A percentile compares a stretch with the other conserved stretches of the same genome.
Evolutionary conservation across 2,797 vertebrate species (phyloP).

Genomic region (Hyperoplus immaculatus): DNA sequence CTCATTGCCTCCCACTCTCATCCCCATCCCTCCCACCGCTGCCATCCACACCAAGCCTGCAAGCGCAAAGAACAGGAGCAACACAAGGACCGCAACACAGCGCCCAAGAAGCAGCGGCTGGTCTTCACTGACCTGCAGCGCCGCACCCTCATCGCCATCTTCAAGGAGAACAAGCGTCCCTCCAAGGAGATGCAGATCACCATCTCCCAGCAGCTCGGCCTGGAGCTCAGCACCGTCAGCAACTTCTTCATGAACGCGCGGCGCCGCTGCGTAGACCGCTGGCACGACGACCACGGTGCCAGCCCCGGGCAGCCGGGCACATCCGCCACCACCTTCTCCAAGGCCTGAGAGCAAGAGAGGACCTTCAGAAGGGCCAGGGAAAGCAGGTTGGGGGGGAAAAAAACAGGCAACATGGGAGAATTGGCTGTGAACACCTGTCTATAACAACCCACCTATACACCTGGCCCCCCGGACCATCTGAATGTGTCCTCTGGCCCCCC

Average conservation of each 20-base stretch:
- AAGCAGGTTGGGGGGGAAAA: slow-evolving; percentile 51
- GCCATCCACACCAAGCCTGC: slow-evolving; percentile 89
- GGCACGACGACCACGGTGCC: slow-evolving; percentile 93
- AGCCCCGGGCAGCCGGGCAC: slow-evolving; percentile 90
- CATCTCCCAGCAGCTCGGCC: slow-evolving; percentile 98
- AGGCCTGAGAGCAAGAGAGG: slow-evolving; percentile 89
- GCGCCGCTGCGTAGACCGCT: slow-evolving; percentile 96
- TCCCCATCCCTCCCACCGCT: slow-evolving; percentile 73
- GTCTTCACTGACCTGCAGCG: slow-evolving; percentile 99
- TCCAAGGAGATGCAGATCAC: slow-evolving; percentile 99
- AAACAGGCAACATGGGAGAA: slow-evolving; percentile 54
- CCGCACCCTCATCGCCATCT: slow-evolving; percentile 98
- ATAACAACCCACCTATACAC: slow-evolving; percentile 41
- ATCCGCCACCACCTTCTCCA: slow-evolving; percentile 95
- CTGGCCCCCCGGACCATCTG: slow-evolving; percentile 66
- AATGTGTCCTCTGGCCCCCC: slow-evolving; percentile 66
- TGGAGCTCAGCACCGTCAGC: slow-evolving; percentile 99
- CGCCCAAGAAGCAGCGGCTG: slow-evolving; percentile 97
- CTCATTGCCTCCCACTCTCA: slow-evolving; percentile 81
- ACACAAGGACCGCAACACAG: slow-evolving; percentile 94
- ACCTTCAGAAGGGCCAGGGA: slow-evolving; percentile 58
- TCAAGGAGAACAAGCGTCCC: slow-evolving; percentile 99
- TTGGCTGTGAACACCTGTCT: slow-evolving; percentile 63
- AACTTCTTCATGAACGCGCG: slow-evolving; percentile 99
- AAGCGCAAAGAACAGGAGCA: slow-evolving; percentile 99